phyloP scores from a whole-genome alignment of 2,113 vertebrate genomes.

The Casuarius casuarius region DNA sequence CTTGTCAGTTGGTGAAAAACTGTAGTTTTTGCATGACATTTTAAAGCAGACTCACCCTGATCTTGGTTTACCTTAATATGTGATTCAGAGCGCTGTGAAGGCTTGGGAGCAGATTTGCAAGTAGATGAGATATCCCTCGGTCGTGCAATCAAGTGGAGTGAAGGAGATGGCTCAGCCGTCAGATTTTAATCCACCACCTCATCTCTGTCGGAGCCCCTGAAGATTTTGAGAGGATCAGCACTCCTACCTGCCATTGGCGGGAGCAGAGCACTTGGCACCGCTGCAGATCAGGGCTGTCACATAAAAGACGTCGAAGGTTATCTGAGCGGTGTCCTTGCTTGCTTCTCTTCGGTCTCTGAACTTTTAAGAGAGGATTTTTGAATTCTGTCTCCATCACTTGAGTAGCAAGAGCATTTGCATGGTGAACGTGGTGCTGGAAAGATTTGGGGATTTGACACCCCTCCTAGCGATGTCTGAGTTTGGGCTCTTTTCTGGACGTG shows the following conservation, averaged over 20 bases:
- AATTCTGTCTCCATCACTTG: background rate
- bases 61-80: background rate
- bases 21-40: background rate
- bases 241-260: accelerated
- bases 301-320: background rate
- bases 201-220: background rate
- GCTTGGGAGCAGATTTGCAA: background rate
- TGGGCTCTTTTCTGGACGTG: background rate
- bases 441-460: background rate
- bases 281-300: background rate
- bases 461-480: background rate
- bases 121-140: background rate
- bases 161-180: background rate
- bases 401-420: background rate
- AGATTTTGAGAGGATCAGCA: background rate
- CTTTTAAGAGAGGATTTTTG: background rate
- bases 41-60: background rate
- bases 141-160: accelerated
- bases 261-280: background rate
- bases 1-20: background rate
- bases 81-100: background rate
- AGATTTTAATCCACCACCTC: background rate
- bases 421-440: background rate
- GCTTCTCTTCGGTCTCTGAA: background rate
- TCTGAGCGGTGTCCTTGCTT: background rate